Percentiles rank a stretch among this genome's conserved stretches.
phyloP scores from a whole-genome alignment of 2,113 vertebrate species.

The Dicrurus megarhynchus region DNA sequence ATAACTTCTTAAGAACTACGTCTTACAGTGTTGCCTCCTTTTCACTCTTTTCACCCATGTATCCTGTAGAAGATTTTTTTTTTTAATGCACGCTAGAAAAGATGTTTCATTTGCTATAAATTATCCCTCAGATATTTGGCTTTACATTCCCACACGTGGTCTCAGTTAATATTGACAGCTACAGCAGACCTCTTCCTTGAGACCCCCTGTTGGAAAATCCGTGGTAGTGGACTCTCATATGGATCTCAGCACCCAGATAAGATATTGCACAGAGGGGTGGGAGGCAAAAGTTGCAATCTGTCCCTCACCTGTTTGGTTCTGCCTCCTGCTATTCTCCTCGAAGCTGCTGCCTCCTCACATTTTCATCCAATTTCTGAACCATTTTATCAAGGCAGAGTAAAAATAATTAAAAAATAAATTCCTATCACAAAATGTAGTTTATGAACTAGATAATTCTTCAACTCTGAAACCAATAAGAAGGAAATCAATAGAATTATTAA shows the following conservation, averaged over 20 bases:
- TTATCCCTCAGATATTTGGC: not conserved
- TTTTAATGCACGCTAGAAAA: not conserved
- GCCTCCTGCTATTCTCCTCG: not conserved
- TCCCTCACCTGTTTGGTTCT: not conserved
- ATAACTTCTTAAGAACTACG: not conserved
- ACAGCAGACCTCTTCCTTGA: not conserved
- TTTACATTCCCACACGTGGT: not conserved
- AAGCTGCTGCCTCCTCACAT: not conserved
- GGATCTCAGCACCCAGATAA: not conserved
- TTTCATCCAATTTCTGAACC: not conserved
- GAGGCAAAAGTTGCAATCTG: not conserved
- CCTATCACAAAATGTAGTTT: not conserved
- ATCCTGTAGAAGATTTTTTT: not conserved
- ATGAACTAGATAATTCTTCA: not conserved
- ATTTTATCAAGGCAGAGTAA: not conserved
- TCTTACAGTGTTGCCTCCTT: not conserved
- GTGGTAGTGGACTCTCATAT: fast-evolving
- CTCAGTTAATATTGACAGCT: not conserved
- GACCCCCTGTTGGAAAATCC: not conserved
- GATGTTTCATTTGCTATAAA: not conserved
- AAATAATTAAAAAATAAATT: not conserved
- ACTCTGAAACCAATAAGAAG: not conserved
- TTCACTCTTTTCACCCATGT: not conserved
- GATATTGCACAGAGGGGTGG: not conserved
- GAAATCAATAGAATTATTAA: not conserved